Evolutionary conservation across 2,113 vertebrate genomes (phyloP), one percentile per base, ranked within the genome.

Genomic region (Brachyhypopomus occidentalis): DNA sequence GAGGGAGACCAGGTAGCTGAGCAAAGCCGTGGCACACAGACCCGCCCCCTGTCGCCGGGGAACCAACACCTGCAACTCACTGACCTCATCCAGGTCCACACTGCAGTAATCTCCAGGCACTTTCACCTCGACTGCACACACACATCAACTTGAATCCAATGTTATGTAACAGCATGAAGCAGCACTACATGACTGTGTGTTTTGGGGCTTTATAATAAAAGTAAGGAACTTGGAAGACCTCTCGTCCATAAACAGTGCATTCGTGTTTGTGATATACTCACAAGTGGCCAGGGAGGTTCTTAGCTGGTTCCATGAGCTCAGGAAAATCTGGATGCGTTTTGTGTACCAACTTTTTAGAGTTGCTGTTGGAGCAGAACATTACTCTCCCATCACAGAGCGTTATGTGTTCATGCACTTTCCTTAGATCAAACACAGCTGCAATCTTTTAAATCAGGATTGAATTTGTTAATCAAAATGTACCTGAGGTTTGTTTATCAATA

Each of bases 281-380:
- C 84, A 94, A 66, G 92, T 97, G 85, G 91, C 93, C 88, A 98
- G 86, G 0, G 95, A 96, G 3, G 85, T 79, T 64, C 96, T 90
- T 84, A 98, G 93, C 71, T 92, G 92, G 88, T 98, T 98, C 97
- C 97, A 98, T 0, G 95, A 93, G 0, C 83, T 89, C 75, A 98
- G 87, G 82, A 97, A 97, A 77, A 90, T 60, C 0, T 72, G 60
- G 79, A 97, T 91, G 74, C 91, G 85, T 52, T 87, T 88, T 8
- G 79, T 77, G 0, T 95, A 88, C 82, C 92, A 86, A 78, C 77
- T 63, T 79, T 76, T 92, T 80, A 94, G 72, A 4, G 88, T 82
- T 63, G 14, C 92, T 93, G 72, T 41, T 38, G 19, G 41, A 22
- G 8, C 7, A 38, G 11, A 19, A 41, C 41, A 70, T 41, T 41